A percentile compares a stretch with the other conserved stretches of the same genome.
Evolutionary conservation across 2,113 vertebrate species (phyloP).

Genomic region (Maccullochella peelii): DNA sequence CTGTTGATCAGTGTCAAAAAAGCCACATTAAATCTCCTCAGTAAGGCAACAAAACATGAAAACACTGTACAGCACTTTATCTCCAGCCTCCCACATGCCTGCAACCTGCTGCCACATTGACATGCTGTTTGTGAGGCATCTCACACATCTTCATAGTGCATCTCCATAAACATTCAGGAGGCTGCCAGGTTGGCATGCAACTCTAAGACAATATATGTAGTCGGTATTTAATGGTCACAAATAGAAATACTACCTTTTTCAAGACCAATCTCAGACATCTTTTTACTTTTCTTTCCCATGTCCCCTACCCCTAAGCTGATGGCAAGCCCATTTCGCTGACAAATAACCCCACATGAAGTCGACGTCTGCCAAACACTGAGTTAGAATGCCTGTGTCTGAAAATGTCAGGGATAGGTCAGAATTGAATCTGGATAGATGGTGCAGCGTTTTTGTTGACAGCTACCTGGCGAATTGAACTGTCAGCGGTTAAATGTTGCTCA

Average conservation of each 20-base stretch:
- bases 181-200: slow-evolving; percentile 14
- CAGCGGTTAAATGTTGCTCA: slow-evolving; percentile 65
- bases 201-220: slow-evolving; percentile 34
- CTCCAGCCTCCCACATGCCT: not conserved
- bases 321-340: slow-evolving; percentile 47
- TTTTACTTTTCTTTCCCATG: slow-evolving; percentile 3
- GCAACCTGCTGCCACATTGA: not conserved
- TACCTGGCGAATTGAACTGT: slow-evolving; percentile 66
- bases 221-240: slow-evolving; percentile 42
- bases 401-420: slow-evolving; percentile 80
- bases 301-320: slow-evolving; percentile 13
- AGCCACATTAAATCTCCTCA: not conserved
- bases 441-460: slow-evolving; percentile 57
- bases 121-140: not conserved
- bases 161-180: slow-evolving; percentile 25
- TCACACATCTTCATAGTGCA: not conserved
- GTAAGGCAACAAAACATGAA: not conserved
- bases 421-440: slow-evolving; percentile 58
- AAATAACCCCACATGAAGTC: slow-evolving; percentile 70
- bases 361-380: slow-evolving; percentile 46
- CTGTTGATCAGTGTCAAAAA: not conserved
- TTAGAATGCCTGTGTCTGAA: slow-evolving; percentile 51
- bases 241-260: slow-evolving; percentile 50
- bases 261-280: slow-evolving; percentile 29
- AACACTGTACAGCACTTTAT: not conserved